Conservation (phyloP, 23 tunicate genomes). For the Halocynthia aurantium region DNA sequence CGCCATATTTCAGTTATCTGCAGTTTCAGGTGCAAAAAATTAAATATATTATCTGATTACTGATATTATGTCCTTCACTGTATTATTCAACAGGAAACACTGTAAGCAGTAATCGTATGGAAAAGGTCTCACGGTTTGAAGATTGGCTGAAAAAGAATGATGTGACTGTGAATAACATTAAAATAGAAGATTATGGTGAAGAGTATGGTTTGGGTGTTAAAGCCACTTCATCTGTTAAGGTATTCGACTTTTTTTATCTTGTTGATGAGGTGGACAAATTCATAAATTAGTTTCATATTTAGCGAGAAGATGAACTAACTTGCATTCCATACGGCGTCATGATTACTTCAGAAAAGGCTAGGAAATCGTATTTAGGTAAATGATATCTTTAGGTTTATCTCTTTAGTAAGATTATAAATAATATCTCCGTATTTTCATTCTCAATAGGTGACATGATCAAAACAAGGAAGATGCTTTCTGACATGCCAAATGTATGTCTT, state of each 20-base stretch:
- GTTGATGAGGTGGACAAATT: neutral
- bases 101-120: constrained; percentile 11
- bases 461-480: constrained; percentile 44
- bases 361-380: constrained; percentile 63
- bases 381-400: too few relatives aligned
- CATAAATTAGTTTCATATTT: neutral
- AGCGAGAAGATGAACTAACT: constrained; percentile 8
- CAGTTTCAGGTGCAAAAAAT: neutral
- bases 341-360: constrained; percentile 57
- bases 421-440: neutral
- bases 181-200: constrained; percentile 37
- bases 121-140: constrained; percentile 22
- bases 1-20: neutral
- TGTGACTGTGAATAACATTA: constrained; percentile 27
- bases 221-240: constrained; percentile 60
- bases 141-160: constrained; percentile 56
- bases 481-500: constrained; percentile 84
- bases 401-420: neutral
- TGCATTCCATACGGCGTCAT: constrained; percentile 40
- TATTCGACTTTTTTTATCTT: neutral
- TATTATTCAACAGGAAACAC: too few relatives aligned
- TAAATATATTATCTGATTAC: too few relatives aligned
- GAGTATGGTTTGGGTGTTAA: constrained; percentile 65
- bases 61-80: too few relatives aligned
- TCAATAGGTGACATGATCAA: constrained; percentile 44